Evolutionary conservation across 1,140 invertebrate species (phyloP).

Genomic region (Neuroterus valhalla): DNA sequence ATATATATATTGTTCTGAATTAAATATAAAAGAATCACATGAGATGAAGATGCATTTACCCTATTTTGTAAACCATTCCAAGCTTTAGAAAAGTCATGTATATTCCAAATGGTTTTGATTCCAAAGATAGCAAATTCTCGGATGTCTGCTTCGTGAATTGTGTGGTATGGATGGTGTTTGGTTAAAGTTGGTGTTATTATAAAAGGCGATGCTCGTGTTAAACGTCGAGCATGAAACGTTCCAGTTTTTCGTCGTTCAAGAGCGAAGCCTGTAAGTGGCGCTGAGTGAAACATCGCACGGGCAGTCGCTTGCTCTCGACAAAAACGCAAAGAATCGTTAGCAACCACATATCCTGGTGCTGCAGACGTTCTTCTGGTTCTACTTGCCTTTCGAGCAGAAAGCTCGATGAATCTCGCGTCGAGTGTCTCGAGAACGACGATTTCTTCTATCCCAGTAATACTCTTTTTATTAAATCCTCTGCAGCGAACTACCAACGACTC

Average conservation of each 20-base stretch:
- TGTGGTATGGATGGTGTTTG: too few relatives aligned
- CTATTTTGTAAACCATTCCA: too few relatives aligned
- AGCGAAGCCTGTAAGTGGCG: conserved; percentile 55
- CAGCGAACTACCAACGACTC: not conserved
- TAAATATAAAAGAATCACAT: too few relatives aligned
- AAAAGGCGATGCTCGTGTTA: conserved; percentile 43
- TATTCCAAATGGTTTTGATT: too few relatives aligned
- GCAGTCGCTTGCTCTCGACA: conserved; percentile 57
- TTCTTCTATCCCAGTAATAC: conserved; percentile 19
- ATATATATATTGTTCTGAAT: too few relatives aligned
- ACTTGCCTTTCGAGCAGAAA: conserved; percentile 45
- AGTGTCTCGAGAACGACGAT: conserved; percentile 1
- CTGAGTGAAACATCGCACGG: conserved; percentile 64
- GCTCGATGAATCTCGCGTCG: conserved; percentile 40
- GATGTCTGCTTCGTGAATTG: too few relatives aligned
- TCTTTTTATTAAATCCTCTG: conserved; percentile 30
- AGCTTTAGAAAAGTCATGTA: too few relatives aligned
- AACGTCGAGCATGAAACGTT: conserved; percentile 54
- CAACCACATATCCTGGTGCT: conserved; percentile 46
- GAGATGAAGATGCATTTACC: too few relatives aligned
- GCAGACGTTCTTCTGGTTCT: conserved; percentile 35
- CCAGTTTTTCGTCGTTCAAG: conserved; percentile 56
- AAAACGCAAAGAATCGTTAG: conserved; percentile 62
- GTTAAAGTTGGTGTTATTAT: conserved; percentile 5
- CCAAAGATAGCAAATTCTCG: too few relatives aligned